Percentiles rank a stretch among this genome's conserved stretches.
These are phyloP conservation scores for Catocala fraxini DNA, from an alignment of 2,888 invertebrate genomes.

Conservation along the genomic window DNA sequence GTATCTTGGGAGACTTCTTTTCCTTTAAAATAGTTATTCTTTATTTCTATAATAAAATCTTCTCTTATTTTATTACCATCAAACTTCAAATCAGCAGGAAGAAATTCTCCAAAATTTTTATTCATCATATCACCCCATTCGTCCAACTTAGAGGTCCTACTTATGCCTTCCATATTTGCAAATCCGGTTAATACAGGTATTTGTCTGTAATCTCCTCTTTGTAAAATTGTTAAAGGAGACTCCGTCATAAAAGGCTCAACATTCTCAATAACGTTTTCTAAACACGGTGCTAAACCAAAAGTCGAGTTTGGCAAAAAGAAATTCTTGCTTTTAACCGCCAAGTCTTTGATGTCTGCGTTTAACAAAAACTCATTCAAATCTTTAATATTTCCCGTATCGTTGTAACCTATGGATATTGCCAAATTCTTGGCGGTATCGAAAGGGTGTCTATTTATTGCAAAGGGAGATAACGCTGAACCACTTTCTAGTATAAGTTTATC, in stretches of 20 bases:
- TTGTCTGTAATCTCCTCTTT: slow-evolving; percentile 63
- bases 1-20: slow-evolving; percentile 64
- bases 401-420: slow-evolving; percentile 73
- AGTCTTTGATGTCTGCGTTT: slow-evolving; percentile 57
- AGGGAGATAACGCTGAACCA: slow-evolving; percentile 77
- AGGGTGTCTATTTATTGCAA: slow-evolving; percentile 75
- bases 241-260: slow-evolving; percentile 72
- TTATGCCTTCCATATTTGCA: slow-evolving; percentile 80
- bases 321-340: slow-evolving; percentile 70
- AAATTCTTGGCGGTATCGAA: slow-evolving; percentile 75
- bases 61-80: slow-evolving; percentile 58
- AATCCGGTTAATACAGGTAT: slow-evolving; percentile 73
- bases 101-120: slow-evolving; percentile 70
- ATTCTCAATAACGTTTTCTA: slow-evolving; percentile 68
- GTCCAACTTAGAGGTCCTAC: slow-evolving; percentile 69
- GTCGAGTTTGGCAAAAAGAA: slow-evolving; percentile 77
- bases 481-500: slow-evolving; percentile 78
- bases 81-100: slow-evolving; percentile 76
- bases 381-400: slow-evolving; percentile 68
- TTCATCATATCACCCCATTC: slow-evolving; percentile 78
- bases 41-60: slow-evolving; percentile 60
- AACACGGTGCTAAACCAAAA: slow-evolving; percentile 80
- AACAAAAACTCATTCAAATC: slow-evolving; percentile 77
- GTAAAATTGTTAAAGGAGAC: slow-evolving; percentile 72
- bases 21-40: slow-evolving; percentile 69